Conservation (phyloP, 2,113 vertebrate species). For the Oreocharis arfaki region DNA sequence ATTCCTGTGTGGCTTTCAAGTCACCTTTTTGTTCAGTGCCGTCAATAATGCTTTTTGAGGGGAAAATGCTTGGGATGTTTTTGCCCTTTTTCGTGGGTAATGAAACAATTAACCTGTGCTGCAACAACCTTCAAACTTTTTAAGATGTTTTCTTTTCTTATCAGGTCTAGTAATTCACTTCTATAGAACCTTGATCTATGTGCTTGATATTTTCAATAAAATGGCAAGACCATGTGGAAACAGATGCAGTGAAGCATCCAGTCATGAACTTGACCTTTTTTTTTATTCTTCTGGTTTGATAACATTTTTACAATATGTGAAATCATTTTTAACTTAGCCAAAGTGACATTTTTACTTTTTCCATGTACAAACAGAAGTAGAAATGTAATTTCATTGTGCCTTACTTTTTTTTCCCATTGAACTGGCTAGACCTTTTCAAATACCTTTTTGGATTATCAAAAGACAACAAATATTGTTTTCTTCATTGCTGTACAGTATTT, state of each 20-base stretch:
- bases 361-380: constrained; percentile 1
- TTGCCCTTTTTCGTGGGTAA: background rate
- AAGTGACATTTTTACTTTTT: constrained; percentile 51
- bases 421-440: constrained; percentile 13
- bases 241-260: constrained; percentile 40
- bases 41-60: background rate
- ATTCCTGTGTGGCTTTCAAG: background rate
- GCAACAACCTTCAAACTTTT: constrained; percentile 31
- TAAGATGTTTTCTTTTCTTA: constrained; percentile 7
- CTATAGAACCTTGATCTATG: constrained; percentile 56
- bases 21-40: background rate
- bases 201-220: constrained; percentile 70
- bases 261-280: constrained; percentile 58
- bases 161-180: constrained; percentile 40
- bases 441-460: background rate
- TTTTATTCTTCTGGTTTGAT: constrained; percentile 46
- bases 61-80: background rate
- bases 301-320: constrained; percentile 31
- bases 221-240: constrained; percentile 65
- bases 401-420: background rate
- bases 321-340: constrained; percentile 18
- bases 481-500: background rate
- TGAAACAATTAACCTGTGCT: constrained; percentile 33
- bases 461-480: background rate
- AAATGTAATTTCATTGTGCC: constrained; percentile 24